Evolutionary conservation across 2,888 invertebrate species (phyloP).

Genomic region (Spodoptera picta): DNA sequence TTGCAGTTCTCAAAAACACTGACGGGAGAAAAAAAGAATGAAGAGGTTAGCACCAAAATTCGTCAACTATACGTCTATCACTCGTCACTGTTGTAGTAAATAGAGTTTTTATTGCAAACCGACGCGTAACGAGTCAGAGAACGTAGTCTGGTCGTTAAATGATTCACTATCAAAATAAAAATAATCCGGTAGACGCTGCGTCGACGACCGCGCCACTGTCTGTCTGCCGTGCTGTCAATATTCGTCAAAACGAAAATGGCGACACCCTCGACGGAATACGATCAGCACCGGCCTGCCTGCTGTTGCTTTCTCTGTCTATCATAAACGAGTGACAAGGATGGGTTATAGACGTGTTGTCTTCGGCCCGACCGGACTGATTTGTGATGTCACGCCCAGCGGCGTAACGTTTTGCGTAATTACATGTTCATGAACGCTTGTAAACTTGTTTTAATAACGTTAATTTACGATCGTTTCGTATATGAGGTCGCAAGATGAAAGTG

Average conservation of each 20-base stretch:
- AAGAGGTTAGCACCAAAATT: conserved; percentile 87
- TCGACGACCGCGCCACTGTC: conserved; percentile 87
- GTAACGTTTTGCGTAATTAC: conserved; percentile 89
- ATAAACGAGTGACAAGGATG: conserved; percentile 66
- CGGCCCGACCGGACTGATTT: conserved; percentile 85
- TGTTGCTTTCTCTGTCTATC: conserved; percentile 67
- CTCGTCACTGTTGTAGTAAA: conserved; percentile 73
- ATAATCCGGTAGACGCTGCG: conserved; percentile 86
- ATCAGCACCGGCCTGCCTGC: conserved; percentile 82
- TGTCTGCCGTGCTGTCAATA: conserved; percentile 91
- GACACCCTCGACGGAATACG: conserved; percentile 90
- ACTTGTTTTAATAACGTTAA: conserved; percentile 86
- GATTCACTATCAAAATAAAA: conserved; percentile 88
- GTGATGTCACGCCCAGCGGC: conserved; percentile 89
- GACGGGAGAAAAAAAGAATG: conserved; percentile 74
- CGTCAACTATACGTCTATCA: conserved; percentile 72
- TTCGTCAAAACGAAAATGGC: conserved; percentile 93
- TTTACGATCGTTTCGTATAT: conserved; percentile 80
- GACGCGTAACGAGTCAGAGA: conserved; percentile 68
- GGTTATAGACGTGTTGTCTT: conserved; percentile 81
- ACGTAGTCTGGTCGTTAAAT: conserved; percentile 78
- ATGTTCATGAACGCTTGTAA: conserved; percentile 81
- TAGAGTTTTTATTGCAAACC: conserved; percentile 73
- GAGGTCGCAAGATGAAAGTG: conserved; percentile 83
- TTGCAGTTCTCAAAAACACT: conserved; percentile 88